Base-by-base conservation (phyloP, 2,888 invertebrate species). In the Diploptera punctata region DNA sequence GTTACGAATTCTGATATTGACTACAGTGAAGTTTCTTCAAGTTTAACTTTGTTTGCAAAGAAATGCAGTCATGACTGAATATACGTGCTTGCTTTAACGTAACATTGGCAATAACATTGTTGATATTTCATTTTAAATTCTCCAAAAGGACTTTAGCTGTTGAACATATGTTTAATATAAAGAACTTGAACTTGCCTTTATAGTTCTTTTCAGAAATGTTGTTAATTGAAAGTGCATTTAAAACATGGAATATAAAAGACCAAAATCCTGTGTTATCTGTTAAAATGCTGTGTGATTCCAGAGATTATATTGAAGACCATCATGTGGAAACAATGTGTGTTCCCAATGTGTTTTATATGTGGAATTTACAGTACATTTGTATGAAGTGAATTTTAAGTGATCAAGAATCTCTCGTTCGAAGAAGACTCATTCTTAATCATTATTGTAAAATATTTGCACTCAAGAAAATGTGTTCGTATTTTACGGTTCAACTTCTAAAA, bases 221-320 rank as follows among this genome's bases (percentile, higher is more conserved):
- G 57, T 57, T 57, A 57, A 13, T 57, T 57, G 29, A 57, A 57
- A 57, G 57, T 57, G 57, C 57, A 31, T 57, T 57, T 57, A 57
- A 52, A 52, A 5, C 16, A 13, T 13, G 4, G 16, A n/a, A 24
- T n/a, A 18, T 57, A 31, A 10, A 3, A 21, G 13, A 13, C 13
- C 24, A 13, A 24, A 24, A 19, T 4, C 10, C 9, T 52, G 3
- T 52, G 24, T 24, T 24, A 10, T 4, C 52, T 52, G 2, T 18
- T 52, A 18, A 19, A 52, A 13, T 52, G 13, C 52, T 52, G 9
- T 1, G 52, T 9, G 52, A 24, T n/a, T n/a, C n/a, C n/a, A n/a
- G n/a, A n/a, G n/a, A n/a, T n/a, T n/a, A n/a, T n/a, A n/a, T n/a
- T n/a, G n/a, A n/a, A n/a, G n/a, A n/a, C n/a, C 33, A 7, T 10